Base-by-base conservation (phyloP, 2,113 vertebrate species). In the Gopherus evgoodei region DNA sequence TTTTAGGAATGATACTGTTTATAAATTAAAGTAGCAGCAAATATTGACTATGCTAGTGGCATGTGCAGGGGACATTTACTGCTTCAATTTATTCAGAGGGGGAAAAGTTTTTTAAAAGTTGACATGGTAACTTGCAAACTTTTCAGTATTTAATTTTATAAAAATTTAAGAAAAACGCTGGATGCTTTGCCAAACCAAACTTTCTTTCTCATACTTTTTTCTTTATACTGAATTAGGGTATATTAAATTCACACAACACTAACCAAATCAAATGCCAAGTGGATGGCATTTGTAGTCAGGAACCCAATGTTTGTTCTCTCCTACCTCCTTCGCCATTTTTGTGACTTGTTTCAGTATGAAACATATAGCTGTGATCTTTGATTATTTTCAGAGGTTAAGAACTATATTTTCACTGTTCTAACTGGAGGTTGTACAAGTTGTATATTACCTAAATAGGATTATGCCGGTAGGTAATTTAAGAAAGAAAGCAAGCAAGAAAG, bases 91-190 rank as follows among this genome's bases (percentile, higher is more conserved):
- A 91, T 81, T 87, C 87, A 84, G 81, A 83, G 95, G 90, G 95
- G 95, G 92, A 91, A 86, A 89, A 89, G 85, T 56, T 88, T 97
- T 89, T 13, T 13, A 80, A 96, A 96, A 96, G 93, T 88, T 94
- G 87, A 97, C 93, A 84, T 95, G 97, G 96, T 98, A 97, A 98
- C 98, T 97, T 97, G 98, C 97, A 98, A 97, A 98, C 96, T 97
- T 97, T 93, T 98, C 97, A 97, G 96, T 97, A 97, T 95, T 96
- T 94, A 84, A 90, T 84, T 85, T 59, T 62, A 29, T 86, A 89
- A 65, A 25, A 95, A 69, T 94, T 96, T 93, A 88, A 87, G 86
- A 93, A 88, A 93, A 94, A 95, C 88, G 91, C 91, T 96, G 89
- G 87, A 97, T 93, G 94, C 96, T 97, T 97, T 97, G 93, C 96